Evolutionary conservation across 2,888 invertebrate genomes (phyloP), one percentile per base, ranked within the genome.

Genomic region (Loripinus fragilis): DNA sequence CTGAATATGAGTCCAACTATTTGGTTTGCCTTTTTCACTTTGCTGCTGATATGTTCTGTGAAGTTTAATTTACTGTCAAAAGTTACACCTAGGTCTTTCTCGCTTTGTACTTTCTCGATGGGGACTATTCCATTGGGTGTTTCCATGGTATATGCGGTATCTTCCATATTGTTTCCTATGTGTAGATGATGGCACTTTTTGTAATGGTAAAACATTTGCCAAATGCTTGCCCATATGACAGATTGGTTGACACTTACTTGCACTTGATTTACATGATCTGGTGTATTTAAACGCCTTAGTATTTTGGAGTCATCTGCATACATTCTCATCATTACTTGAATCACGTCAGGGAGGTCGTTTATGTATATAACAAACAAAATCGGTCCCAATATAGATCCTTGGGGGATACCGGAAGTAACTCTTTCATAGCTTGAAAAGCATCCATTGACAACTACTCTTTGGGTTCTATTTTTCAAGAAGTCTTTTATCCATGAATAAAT

Each of bases 1-100:
- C n/a, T n/a, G n/a, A n/a, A n/a, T n/a, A 78, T 70, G n/a, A 78
- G 20, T 1, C 72, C 72, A n/a, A 73, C 35, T 17, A 64, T 64
- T 33, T 55, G 68, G 30, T 77, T 77, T 23, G 78, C 78, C 33
- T 35, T 69, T 5, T 69, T 65, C 1, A 74, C 65, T 55, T 70
- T 78, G 10, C 28, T 17, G n/a, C 41, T 42, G 7, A 76, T 76
- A 64, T 67, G 72, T 17, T 30, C 52, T 30, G 38, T 23, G 52
- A 76, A 76, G 17, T 66, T 76, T 15, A 72, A 8, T 5, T 76
- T 30, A 3, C 25, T 48, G 41, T 76, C 68, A 67, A 76, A 71
- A 15, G 30, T 72, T 15, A 76, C 76, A 20, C 72, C 71, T 17
- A 72, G 41, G 35, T 72, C 45, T 35, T 60, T 69, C 33, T 74